These are phyloP conservation scores for Drosophila engyochracea DNA, from an alignment of 2,888 invertebrate genomes.

Conservation along the genomic window DNA sequence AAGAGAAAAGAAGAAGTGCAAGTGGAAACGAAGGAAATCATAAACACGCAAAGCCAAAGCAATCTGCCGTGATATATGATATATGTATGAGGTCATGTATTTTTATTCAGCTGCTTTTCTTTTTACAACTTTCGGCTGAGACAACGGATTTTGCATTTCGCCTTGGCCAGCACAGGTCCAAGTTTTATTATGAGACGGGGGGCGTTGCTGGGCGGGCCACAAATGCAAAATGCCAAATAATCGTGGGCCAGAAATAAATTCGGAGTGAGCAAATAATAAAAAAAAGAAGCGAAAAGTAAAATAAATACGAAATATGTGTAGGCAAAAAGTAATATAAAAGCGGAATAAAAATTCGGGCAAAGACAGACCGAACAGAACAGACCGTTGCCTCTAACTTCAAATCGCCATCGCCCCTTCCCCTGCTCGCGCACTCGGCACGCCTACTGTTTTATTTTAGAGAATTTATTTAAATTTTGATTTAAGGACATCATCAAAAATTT, in stretches of 20 bases:
- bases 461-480: conserved; percentile 82
- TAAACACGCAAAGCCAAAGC: conserved; percentile 71
- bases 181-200: conserved; percentile 44
- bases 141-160: conserved; percentile 61
- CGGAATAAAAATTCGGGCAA: conserved; percentile 39
- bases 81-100: conserved; percentile 61
- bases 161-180: conserved; percentile 34
- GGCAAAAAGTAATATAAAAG: conserved; percentile 49
- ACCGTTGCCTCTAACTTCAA: not conserved
- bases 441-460: conserved; percentile 54
- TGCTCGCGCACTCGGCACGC: conserved; percentile 1
- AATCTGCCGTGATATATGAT: conserved; percentile 75
- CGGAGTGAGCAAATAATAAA: conserved; percentile 46
- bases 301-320: conserved; percentile 62
- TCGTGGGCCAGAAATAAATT: conserved; percentile 67
- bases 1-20: not conserved
- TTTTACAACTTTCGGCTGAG: conserved; percentile 54
- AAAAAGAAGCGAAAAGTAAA: conserved; percentile 47
- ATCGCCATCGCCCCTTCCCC: not conserved
- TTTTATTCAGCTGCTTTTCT: conserved; percentile 58
- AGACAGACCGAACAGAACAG: not conserved
- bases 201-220: not conserved
- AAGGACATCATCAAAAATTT: conserved; percentile 80
- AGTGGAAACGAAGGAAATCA: conserved; percentile 40
- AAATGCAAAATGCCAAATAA: conserved; percentile 69